These are phyloP conservation scores for Phyllostomus hastatus DNA, from an alignment of 2,113 vertebrate species.

Conservation along the genomic window DNA sequence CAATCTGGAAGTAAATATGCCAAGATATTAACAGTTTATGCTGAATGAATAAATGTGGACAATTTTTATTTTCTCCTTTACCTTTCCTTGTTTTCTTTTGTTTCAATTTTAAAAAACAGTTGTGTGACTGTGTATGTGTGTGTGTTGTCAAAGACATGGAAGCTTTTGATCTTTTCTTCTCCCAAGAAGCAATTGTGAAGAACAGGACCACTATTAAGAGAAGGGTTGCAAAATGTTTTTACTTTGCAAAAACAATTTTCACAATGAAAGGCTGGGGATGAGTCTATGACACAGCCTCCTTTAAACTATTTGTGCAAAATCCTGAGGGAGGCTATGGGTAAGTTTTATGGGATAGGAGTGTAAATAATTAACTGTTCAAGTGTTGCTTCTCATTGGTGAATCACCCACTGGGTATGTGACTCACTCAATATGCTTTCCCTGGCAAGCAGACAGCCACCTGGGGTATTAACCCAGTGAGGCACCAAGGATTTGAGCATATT, in stretches of 20 bases:
- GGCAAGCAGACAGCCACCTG: not conserved
- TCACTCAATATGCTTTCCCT: not conserved
- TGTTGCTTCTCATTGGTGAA: not conserved
- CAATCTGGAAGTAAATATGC: not conserved
- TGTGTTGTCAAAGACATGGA: not conserved
- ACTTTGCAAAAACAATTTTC: not conserved
- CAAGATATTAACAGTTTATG: constrained; percentile 5
- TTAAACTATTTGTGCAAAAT: not conserved
- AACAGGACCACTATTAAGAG: not conserved
- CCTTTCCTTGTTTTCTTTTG: not conserved
- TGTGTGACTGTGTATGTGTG: not conserved
- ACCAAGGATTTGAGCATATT: constrained; percentile 8
- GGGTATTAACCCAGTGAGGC: not conserved
- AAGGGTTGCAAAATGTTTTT: not conserved
- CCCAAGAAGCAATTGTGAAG: not conserved
- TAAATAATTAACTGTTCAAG: constrained; percentile 20
- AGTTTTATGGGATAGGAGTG: not conserved
- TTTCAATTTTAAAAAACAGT: constrained; percentile 12
- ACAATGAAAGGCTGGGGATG: not conserved
- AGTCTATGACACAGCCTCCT: not conserved
- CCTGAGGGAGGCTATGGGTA: not conserved
- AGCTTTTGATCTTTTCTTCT: constrained; percentile 12
- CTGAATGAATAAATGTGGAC: not conserved
- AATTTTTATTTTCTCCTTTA: constrained; percentile 24
- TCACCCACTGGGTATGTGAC: not conserved